Evolutionary conservation across 2,113 vertebrate species (phyloP).

Genomic region (Mastomys natalensis): DNA sequence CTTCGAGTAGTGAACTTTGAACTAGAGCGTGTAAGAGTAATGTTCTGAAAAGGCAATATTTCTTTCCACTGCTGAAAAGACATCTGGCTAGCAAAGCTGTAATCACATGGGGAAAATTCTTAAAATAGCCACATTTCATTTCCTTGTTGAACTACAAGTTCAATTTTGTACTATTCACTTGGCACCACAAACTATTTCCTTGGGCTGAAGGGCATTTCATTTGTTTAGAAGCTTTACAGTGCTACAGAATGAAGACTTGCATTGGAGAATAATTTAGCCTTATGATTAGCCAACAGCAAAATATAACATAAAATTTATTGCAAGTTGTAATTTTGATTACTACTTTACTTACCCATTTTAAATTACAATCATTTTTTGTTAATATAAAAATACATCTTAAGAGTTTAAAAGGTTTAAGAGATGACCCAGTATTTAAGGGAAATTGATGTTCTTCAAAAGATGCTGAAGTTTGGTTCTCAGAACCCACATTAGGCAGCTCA

Average conservation of each 20-base stretch:
- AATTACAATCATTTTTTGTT: background rate
- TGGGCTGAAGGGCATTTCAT: background rate
- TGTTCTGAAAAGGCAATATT: background rate
- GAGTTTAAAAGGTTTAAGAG: background rate
- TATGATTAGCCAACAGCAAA: background rate
- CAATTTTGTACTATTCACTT: conserved; percentile 15
- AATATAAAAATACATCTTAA: background rate
- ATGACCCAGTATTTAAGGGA: background rate
- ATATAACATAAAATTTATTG: background rate
- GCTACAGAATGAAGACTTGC: background rate
- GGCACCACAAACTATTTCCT: background rate
- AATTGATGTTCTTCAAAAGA: background rate
- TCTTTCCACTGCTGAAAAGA: background rate
- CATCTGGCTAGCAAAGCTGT: conserved; percentile 1
- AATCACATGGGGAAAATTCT: conserved; percentile 25
- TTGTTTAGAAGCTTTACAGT: background rate
- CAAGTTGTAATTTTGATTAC: background rate
- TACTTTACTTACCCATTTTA: background rate
- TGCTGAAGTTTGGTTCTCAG: background rate
- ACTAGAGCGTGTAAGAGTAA: conserved; percentile 29
- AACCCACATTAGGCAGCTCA: background rate
- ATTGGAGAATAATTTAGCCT: background rate
- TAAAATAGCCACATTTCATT: conserved; percentile 11
- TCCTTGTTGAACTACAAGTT: conserved; percentile 52
- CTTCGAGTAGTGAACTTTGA: conserved; percentile 30